phyloP scores from a whole-genome alignment of 2,113 vertebrate genomes.

The Xenus cinereus region DNA sequence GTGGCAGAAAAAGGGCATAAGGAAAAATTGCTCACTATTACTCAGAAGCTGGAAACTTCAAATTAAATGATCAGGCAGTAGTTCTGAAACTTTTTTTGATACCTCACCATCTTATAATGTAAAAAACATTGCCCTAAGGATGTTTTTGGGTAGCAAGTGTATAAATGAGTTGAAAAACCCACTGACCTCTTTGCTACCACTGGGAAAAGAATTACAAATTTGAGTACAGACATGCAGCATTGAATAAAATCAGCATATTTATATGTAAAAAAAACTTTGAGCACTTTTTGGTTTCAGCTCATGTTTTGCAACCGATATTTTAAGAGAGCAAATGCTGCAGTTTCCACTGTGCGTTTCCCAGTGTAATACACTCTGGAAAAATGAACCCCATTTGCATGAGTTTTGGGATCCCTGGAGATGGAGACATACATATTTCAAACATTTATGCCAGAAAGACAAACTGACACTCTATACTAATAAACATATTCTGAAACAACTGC shows the following conservation, averaged over 20 bases:
- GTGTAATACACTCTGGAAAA: background rate
- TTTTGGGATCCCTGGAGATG: background rate
- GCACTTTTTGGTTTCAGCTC: background rate
- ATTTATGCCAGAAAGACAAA: background rate
- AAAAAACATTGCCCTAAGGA: background rate
- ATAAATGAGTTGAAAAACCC: background rate
- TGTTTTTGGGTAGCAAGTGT: background rate
- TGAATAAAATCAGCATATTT: background rate
- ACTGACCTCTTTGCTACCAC: background rate
- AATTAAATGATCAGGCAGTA: background rate
- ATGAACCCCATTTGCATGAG: background rate
- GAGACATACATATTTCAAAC: background rate
- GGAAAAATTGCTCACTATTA: background rate
- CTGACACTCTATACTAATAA: background rate
- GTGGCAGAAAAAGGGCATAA: background rate
- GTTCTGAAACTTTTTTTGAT: background rate
- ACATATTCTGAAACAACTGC: background rate
- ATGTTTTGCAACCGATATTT: background rate
- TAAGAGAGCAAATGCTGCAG: background rate
- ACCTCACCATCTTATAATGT: background rate
- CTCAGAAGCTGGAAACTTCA: background rate
- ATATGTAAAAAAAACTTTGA: background rate
- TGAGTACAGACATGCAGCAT: background rate
- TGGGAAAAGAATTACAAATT: background rate
- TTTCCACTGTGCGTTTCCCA: background rate